These are phyloP conservation scores for Sternarchorhynchus goeldii DNA, from an alignment of 2,797 vertebrate species.

Conservation along the genomic window DNA sequence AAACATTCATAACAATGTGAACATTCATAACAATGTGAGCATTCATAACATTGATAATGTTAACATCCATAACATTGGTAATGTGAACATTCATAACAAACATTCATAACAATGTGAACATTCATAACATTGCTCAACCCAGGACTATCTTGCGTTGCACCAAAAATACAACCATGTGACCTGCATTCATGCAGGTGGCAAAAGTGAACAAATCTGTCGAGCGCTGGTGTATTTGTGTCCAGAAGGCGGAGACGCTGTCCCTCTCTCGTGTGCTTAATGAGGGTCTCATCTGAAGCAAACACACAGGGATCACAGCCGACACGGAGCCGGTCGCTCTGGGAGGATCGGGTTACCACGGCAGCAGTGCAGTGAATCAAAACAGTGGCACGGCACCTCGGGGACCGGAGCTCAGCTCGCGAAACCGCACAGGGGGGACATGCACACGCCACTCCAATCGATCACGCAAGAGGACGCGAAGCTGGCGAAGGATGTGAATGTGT, in stretches of 20 bases:
- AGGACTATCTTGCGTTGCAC: no score
- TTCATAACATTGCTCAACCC: no score
- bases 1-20: no score
- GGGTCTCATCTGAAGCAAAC: conserved; percentile 35
- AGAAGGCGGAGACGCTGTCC: not conserved
- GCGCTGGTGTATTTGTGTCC: not conserved
- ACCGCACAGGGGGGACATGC: not conserved
- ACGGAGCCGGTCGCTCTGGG: conserved; percentile 49
- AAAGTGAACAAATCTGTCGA: not conserved
- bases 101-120: no score
- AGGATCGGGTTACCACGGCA: conserved; percentile 63
- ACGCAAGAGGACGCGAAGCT: not conserved
- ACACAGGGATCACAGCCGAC: conserved; percentile 35
- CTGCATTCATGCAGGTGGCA: no score
- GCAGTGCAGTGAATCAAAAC: conserved; percentile 56
- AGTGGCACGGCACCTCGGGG: conserved; percentile 44
- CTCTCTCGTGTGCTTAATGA: conserved; percentile 19
- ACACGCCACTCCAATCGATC: conserved; percentile 40
- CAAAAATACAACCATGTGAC: no score
- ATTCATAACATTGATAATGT: no score
- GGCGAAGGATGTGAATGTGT: conserved; percentile 22
- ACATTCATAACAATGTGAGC: no score
- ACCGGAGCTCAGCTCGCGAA: conserved; percentile 9
- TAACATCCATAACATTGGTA: no score
- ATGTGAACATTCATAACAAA: no score